These are phyloP conservation scores for Probosciger aterrimus DNA, from an alignment of 2,113 vertebrate genomes.

Conservation along the genomic window DNA sequence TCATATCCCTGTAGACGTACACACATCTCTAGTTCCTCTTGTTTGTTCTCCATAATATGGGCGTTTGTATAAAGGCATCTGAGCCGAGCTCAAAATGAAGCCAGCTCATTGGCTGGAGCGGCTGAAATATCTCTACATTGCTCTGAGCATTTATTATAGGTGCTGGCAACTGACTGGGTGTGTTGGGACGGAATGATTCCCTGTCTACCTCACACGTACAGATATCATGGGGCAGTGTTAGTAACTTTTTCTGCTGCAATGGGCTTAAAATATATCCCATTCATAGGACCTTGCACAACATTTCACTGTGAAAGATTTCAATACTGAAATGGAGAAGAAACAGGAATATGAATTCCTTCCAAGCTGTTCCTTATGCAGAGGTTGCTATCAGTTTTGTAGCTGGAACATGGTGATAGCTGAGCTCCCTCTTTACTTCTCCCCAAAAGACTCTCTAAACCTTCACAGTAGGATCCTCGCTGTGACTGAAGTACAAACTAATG, in stretches of 20 bases:
- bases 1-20: neutral
- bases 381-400: neutral
- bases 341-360: neutral
- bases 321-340: neutral
- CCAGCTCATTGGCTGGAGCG: neutral
- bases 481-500: neutral
- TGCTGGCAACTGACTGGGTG: neutral
- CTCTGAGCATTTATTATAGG: neutral
- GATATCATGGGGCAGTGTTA: neutral
- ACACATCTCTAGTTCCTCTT: neutral
- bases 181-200: neutral
- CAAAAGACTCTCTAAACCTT: neutral
- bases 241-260: neutral
- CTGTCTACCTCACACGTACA: neutral
- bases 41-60: neutral
- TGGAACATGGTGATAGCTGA: neutral
- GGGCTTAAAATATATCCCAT: neutral
- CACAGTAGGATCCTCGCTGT: neutral
- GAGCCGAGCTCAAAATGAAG: neutral
- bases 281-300: neutral
- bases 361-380: neutral
- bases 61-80: neutral
- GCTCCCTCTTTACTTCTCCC: neutral
- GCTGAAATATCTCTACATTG: neutral
- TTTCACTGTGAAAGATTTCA: neutral